Evolutionary conservation across 2,797 vertebrate genomes (phyloP).

Genomic region (Lutra lutra): DNA sequence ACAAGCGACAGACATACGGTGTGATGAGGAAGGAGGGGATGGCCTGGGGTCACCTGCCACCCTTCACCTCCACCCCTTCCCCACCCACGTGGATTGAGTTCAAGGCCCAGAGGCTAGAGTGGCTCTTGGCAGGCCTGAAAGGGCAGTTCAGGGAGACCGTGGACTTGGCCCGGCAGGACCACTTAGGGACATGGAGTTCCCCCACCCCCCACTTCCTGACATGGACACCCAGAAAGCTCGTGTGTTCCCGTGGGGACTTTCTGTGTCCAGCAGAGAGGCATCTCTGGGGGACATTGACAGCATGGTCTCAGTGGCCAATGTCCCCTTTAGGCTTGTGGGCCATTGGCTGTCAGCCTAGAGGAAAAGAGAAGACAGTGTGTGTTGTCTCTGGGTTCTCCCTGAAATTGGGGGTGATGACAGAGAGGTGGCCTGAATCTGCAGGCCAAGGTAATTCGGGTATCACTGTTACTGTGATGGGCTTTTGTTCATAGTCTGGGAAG

Average conservation of each 20-base stretch:
- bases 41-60: not conserved
- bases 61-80: accelerated
- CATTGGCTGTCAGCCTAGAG: not conserved
- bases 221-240: too few species aligned
- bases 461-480: not conserved
- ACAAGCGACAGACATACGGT: not conserved
- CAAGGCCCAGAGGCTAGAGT: not conserved
- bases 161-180: too few species aligned
- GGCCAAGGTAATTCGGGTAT: not conserved
- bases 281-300: not conserved
- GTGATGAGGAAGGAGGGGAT: not conserved
- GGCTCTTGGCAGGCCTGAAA: not conserved
- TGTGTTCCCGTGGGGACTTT: not conserved
- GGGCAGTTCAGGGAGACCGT: not conserved
- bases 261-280: not conserved
- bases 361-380: not conserved
- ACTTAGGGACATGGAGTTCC: not conserved
- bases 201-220: not conserved
- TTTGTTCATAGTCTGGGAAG: not conserved
- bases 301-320: not conserved
- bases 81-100: not conserved
- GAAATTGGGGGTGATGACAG: not conserved
- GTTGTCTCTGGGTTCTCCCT: not conserved
- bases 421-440: not conserved
- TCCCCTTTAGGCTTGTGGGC: not conserved